Conservation (phyloP, 2,888 invertebrate genomes). For the Eilema griseolum region DNA sequence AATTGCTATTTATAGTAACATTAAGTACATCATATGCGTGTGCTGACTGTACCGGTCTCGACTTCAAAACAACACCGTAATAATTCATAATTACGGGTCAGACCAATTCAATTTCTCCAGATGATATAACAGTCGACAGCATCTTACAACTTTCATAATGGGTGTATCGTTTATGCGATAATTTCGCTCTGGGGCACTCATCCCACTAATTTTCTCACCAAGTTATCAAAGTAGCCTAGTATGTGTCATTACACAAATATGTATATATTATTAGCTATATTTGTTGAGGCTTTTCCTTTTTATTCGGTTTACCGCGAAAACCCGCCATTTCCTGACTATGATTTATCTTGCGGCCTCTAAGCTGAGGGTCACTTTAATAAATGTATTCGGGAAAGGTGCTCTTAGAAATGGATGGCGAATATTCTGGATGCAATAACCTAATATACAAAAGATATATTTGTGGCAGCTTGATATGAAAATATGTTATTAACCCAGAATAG, state of each 20-base stretch:
- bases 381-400: slow-evolving; percentile 83
- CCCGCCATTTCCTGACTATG: slow-evolving; percentile 83
- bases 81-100: too few species aligned
- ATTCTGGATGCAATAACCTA: slow-evolving; percentile 79
- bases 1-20: too few species aligned
- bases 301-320: slow-evolving; percentile 76
- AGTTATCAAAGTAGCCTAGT: not conserved
- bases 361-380: slow-evolving; percentile 86
- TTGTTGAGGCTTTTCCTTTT: slow-evolving; percentile 69
- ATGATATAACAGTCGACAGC: not conserved
- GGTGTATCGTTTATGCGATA: slow-evolving; percentile 9
- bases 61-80: too few species aligned
- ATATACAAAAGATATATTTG: slow-evolving; percentile 70
- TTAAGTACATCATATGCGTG: too few species aligned
- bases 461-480: slow-evolving; percentile 50
- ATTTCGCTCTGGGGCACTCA: slow-evolving; percentile 1
- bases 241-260: slow-evolving; percentile 9
- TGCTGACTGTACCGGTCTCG: too few species aligned
- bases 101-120: not conserved
- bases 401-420: slow-evolving; percentile 76
- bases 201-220: slow-evolving; percentile 9
- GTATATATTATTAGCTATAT: slow-evolving; percentile 56
- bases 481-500: slow-evolving; percentile 41
- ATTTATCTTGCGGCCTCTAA: slow-evolving; percentile 82
- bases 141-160: slow-evolving; percentile 8